These are phyloP conservation scores for Phalera bucephala DNA, from an alignment of 2,888 invertebrate genomes.

Conservation along the genomic window DNA sequence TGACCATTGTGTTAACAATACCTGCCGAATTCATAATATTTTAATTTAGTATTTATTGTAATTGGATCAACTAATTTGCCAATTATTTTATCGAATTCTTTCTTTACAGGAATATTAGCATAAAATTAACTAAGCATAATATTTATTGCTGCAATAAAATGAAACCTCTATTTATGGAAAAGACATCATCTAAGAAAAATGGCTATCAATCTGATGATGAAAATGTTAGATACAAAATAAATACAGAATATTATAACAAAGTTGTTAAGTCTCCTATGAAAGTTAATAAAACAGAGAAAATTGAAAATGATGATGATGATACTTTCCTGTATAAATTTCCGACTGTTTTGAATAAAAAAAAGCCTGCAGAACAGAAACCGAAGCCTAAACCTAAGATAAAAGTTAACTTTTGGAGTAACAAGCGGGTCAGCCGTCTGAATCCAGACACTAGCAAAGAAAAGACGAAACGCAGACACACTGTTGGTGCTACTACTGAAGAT, in stretches of 20 bases:
- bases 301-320: conserved; percentile 57
- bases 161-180: conserved; percentile 46
- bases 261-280: conserved; percentile 39
- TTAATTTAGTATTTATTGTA: too few relatives aligned
- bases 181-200: conserved; percentile 47
- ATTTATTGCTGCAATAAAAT: conserved; percentile 31
- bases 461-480: conserved; percentile 58
- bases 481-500: conserved; percentile 39
- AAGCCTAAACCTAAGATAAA: conserved; percentile 71
- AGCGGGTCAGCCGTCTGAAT: conserved; percentile 49
- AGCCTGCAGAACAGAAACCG: conserved; percentile 47
- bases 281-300: conserved; percentile 33
- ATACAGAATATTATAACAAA: conserved; percentile 55
- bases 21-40: too few relatives aligned
- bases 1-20: too few relatives aligned
- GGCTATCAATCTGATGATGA: conserved; percentile 72
- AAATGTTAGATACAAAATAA: conserved; percentile 66
- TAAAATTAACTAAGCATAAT: too few relatives aligned
- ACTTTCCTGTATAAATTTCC: conserved; percentile 66
- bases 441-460: conserved; percentile 40
- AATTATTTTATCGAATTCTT: too few relatives aligned
- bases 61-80: too few relatives aligned
- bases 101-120: too few relatives aligned
- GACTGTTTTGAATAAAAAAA: conserved; percentile 45
- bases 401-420: conserved; percentile 77